phyloP scores from a whole-genome alignment of 2,113 vertebrate species.

The Polypterus senegalus region DNA sequence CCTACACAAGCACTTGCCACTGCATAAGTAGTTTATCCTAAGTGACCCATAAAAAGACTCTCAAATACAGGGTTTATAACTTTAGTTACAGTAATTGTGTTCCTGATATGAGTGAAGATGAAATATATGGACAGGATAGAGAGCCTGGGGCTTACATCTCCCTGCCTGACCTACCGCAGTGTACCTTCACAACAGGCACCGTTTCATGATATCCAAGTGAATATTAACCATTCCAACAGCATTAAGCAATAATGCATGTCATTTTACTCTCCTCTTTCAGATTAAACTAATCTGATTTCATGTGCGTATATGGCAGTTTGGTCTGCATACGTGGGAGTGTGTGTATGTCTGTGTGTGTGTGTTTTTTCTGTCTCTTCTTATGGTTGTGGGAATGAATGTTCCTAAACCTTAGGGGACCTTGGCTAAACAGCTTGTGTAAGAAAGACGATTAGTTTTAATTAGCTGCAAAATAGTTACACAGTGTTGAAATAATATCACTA shows the following conservation, averaged over 20 bases:
- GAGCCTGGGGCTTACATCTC: constrained; percentile 12
- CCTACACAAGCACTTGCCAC: constrained; percentile 52
- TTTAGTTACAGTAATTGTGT: constrained; percentile 53
- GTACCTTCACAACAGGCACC: constrained; percentile 1
- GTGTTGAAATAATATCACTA: no score
- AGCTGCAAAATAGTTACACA: no score
- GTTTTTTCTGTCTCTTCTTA: constrained; percentile 25
- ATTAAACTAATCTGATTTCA: constrained; percentile 3
- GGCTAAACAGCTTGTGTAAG: no score
- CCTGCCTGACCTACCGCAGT: constrained; percentile 3
- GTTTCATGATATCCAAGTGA: constrained; percentile 10
- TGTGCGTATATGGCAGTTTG: neutral
- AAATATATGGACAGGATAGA: constrained; percentile 41
- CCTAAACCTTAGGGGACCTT: no score
- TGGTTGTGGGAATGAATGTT: no score
- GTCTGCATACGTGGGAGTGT: neutral
- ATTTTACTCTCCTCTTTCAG: neutral
- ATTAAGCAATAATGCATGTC: constrained; percentile 3
- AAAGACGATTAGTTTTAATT: no score
- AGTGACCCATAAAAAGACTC: constrained; percentile 68
- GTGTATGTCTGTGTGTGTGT: constrained; percentile 2
- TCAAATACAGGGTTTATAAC: constrained; percentile 50
- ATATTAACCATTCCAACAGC: constrained; percentile 9
- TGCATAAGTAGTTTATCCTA: constrained; percentile 59
- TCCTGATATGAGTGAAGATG: constrained; percentile 49